phyloP scores from a whole-genome alignment of 2,888 invertebrate genomes.

The Acrobasis consociella region DNA sequence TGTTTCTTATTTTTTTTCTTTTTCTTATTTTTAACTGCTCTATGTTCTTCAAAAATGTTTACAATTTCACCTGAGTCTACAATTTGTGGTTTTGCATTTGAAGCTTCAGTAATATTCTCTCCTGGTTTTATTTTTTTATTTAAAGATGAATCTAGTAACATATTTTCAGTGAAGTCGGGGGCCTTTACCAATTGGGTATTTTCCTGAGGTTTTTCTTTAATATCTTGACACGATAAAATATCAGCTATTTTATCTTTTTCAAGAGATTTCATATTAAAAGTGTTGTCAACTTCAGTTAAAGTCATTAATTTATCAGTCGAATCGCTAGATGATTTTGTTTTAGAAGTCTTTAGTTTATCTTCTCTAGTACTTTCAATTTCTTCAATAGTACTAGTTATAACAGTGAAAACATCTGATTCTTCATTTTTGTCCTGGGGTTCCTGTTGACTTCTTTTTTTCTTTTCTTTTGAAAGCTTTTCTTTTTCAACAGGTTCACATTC shows the following conservation, averaged over 20 bases:
- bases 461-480: conserved; percentile 34
- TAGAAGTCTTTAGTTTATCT: background rate
- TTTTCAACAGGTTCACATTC: conserved; percentile 25
- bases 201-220: background rate
- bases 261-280: background rate
- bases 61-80: too few relatives aligned
- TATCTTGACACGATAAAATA: background rate
- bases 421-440: background rate
- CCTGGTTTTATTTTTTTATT: too few relatives aligned
- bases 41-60: background rate
- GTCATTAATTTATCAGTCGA: background rate
- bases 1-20: conserved; percentile 54
- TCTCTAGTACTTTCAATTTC: background rate
- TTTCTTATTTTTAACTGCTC: conserved; percentile 46
- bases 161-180: background rate
- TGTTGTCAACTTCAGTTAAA: background rate
- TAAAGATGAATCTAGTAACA: background rate
- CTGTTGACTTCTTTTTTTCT: conserved; percentile 1
- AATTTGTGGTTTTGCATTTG: background rate
- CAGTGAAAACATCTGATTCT: background rate
- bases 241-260: background rate
- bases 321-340: background rate
- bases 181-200: background rate
- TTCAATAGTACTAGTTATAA: background rate
- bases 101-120: too few relatives aligned